A percentile compares a stretch with the other conserved stretches of the same genome.
Evolutionary conservation across 2,113 vertebrate genomes (phyloP).

Genomic region (Choloepus hoffmanni): DNA sequence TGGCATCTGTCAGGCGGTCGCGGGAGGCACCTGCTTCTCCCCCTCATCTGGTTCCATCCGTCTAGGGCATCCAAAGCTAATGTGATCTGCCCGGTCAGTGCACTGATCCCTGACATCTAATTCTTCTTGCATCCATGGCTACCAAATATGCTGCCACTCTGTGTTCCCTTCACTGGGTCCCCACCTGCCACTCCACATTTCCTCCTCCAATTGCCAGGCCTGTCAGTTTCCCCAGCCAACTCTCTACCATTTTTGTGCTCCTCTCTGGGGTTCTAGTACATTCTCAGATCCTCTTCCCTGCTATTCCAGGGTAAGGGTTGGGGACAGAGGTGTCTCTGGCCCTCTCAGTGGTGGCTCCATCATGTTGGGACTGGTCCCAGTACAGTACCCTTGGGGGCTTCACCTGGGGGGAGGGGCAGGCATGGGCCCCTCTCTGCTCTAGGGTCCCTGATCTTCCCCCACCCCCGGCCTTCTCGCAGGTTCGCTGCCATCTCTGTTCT

Average conservation of each 20-base stretch:
- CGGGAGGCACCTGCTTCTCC: neutral
- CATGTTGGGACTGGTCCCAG: neutral
- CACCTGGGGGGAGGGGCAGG: too few species aligned
- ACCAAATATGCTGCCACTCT: neutral
- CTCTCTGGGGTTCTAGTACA: neutral
- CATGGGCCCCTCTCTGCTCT: neutral
- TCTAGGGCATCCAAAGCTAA: rapidly evolving
- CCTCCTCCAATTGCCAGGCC: neutral
- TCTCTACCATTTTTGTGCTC: too few species aligned
- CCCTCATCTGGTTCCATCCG: neutral
- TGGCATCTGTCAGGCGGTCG: too few species aligned
- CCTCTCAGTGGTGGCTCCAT: neutral
- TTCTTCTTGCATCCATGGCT: neutral
- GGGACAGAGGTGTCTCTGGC: neutral
- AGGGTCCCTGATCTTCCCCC: neutral
- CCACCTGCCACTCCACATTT: neutral
- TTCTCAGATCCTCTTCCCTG: neutral
- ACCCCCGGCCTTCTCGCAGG: neutral
- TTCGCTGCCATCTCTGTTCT: neutral
- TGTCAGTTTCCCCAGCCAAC: neutral
- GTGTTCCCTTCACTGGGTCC: neutral
- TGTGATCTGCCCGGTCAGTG: too few species aligned
- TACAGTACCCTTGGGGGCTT: neutral
- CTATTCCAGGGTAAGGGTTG: neutral
- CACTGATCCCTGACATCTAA: neutral